Evolutionary conservation across 1,140 invertebrate species (phyloP).

Genomic region (Drosophila aff.): DNA sequence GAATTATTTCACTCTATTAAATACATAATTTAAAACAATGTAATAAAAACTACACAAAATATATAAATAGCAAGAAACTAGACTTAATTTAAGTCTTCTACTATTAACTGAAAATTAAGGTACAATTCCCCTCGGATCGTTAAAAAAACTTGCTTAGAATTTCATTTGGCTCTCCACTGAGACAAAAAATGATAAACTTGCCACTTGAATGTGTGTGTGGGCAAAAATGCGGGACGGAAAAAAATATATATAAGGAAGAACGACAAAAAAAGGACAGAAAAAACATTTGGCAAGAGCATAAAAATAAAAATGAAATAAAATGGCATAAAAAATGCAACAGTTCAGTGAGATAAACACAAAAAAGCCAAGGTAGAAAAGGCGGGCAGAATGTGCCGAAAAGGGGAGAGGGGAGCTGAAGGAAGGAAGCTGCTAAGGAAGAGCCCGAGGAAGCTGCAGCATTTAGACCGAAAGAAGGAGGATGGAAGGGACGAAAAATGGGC

Average conservation of each 20-base stretch:
- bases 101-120: neutral
- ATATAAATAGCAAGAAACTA: no score
- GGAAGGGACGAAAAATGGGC: conserved; percentile 27
- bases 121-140: conserved; percentile 6
- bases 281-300: conserved; percentile 61
- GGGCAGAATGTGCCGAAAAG: neutral
- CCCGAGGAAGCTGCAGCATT: conserved; percentile 18
- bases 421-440: conserved; percentile 16
- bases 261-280: conserved; percentile 25
- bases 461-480: conserved; percentile 14
- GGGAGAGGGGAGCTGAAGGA: neutral
- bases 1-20: neutral
- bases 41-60: neutral
- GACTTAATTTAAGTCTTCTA: neutral
- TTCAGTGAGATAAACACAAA: conserved; percentile 63
- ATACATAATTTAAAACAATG: neutral
- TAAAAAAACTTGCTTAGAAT: conserved; percentile 5
- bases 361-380: conserved; percentile 38
- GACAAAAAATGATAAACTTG: conserved; percentile 73
- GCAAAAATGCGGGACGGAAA: conserved; percentile 16
- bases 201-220: conserved; percentile 23
- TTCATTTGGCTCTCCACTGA: conserved; percentile 3
- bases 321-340: conserved; percentile 80
- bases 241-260: conserved; percentile 4
- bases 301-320: conserved; percentile 76